Evolutionary conservation across 2,113 vertebrate species (phyloP).

Genomic region (Tachuris rubrigastra): DNA sequence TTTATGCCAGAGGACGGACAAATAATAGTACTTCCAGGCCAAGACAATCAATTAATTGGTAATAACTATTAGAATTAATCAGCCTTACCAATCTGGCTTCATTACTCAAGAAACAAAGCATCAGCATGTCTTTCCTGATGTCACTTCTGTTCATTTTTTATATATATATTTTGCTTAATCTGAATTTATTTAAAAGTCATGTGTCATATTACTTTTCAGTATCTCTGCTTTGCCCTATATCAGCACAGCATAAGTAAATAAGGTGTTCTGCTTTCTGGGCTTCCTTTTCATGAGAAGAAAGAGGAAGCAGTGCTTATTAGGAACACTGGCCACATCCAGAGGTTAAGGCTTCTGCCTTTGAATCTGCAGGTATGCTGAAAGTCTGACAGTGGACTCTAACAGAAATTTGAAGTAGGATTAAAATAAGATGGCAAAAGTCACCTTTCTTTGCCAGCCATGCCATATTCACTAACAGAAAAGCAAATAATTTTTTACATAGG

Average conservation of each 20-base stretch:
- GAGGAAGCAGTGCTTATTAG: neutral
- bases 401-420: neutral
- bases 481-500: neutral
- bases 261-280: neutral
- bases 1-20: neutral
- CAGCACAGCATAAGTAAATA: neutral
- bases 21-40: neutral
- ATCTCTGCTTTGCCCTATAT: neutral
- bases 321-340: neutral
- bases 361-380: neutral
- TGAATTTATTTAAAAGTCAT: neutral
- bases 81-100: neutral
- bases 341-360: neutral
- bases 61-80: neutral
- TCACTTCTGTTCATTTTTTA: neutral
- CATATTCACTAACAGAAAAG: neutral
- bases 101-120: neutral
- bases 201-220: neutral
- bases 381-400: neutral
- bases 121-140: neutral
- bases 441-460: neutral
- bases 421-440: neutral
- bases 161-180: neutral
- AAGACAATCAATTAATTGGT: neutral
- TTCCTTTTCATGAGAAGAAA: neutral